These are phyloP conservation scores for Gonocerus acuteangulatus DNA, from an alignment of 2,888 invertebrate species.

Conservation along the genomic window DNA sequence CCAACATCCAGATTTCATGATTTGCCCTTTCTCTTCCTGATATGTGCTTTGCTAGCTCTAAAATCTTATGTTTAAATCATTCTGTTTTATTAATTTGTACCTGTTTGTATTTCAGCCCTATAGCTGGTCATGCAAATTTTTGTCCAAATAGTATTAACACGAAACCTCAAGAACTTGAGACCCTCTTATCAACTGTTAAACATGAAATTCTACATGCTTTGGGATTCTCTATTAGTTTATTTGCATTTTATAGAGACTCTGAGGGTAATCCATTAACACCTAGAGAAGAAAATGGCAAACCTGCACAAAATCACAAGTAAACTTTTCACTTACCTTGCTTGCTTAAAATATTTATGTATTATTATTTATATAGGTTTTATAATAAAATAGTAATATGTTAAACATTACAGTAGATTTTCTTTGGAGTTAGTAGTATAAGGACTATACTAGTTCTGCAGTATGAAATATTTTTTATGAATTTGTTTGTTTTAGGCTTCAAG, in stretches of 20 bases:
- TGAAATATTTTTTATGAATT: too few species aligned
- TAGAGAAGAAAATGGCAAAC: constrained; percentile 78
- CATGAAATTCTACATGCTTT: constrained; percentile 97
- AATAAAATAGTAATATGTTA: background rate
- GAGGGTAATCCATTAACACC: constrained; percentile 81
- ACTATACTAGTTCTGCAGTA: background rate
- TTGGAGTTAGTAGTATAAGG: background rate
- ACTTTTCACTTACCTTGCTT: too few species aligned
- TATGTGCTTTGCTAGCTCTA: too few species aligned
- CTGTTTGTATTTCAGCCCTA: constrained; percentile 78
- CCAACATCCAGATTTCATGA: too few species aligned
- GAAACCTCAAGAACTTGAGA: constrained; percentile 82
- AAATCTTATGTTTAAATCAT: too few species aligned
- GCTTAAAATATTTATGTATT: background rate
- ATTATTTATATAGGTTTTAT: too few species aligned
- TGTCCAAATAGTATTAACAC: constrained; percentile 92
- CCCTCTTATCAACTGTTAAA: constrained; percentile 89
- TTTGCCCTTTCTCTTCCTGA: too few species aligned
- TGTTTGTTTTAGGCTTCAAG: constrained; percentile 66
- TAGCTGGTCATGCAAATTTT: constrained; percentile 97
- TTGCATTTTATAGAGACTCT: constrained; percentile 89
- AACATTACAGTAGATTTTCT: background rate
- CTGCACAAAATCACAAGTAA: constrained; percentile 66
- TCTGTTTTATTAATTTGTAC: too few species aligned
- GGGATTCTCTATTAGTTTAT: constrained; percentile 93